Base-by-base conservation (phyloP, 2,888 invertebrate genomes). In the Plebejus melissa region DNA sequence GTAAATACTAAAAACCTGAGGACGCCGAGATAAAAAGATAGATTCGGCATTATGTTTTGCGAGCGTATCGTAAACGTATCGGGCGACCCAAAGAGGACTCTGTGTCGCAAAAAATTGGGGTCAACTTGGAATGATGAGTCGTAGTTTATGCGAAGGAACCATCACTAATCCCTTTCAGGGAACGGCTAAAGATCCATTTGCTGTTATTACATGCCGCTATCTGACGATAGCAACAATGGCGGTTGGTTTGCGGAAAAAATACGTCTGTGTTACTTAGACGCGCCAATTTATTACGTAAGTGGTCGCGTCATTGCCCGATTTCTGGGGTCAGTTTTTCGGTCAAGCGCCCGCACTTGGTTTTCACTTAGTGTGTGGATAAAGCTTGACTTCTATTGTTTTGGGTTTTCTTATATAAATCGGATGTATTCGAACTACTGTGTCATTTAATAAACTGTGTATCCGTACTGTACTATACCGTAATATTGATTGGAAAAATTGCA, bases 121-220 rank as follows among this genome's bases (percentile, higher is more conserved):
- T 22, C 32, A 69, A 38, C 54, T 36, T 69, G 50, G 36, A 46
- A 32, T n/a, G 50, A 69, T 6, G 50, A 28, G 7, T 22, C 60
- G 65, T 65, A 46, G 75, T 78, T 77, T 80, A 77, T 76, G 77
- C 69, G 75, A 69, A 74, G 71, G 78, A 58, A 71, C 58, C 58
- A 54, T 80, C 78, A 76, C 79, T 78, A 79, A 79, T 79, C 79
- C 80, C 81, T 82, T 79, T 83, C 83, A 82, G 82, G 79, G 77
- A 76, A 79, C 82, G 82, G 80, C 79, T 77, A 77, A 78, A 83
- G 83, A 83, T 84, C 83, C 85, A 87, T 87, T 86, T 86, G 81
- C 81, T 83, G 80, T 85, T 87, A 85, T 85, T 84, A 83, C 86
- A 65, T 13, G 32, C 32, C 65, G 32, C 65, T 65, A 65, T 65